Percentiles rank a stretch among this genome's conserved stretches.
Evolutionary conservation across 2,797 vertebrate species (phyloP).

Genomic region (Cryptoprocta ferox): DNA sequence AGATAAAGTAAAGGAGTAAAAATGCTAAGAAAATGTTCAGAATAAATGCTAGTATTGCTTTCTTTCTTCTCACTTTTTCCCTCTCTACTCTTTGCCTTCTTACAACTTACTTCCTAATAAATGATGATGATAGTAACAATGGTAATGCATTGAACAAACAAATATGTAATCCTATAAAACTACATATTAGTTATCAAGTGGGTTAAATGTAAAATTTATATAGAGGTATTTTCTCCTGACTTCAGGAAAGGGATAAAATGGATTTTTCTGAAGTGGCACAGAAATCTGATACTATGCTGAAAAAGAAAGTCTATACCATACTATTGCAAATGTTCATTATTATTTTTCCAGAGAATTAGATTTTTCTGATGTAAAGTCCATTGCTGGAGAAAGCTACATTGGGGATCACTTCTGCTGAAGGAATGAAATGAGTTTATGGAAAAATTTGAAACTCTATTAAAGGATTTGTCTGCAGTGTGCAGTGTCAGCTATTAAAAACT

Average conservation of each 20-base stretch:
- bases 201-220: neutral
- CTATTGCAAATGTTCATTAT: neutral
- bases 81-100: neutral
- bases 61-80: neutral
- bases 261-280: neutral
- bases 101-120: neutral
- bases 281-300: neutral
- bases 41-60: neutral
- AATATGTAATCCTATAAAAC: neutral
- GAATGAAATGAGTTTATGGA: slow-evolving; percentile 36
- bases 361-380: slow-evolving; percentile 26
- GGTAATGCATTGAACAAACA: neutral
- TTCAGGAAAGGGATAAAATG: neutral
- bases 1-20: neutral
- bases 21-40: neutral
- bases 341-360: slow-evolving; percentile 30
- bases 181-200: neutral
- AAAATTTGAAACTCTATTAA: slow-evolving; percentile 46
- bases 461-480: slow-evolving; percentile 36
- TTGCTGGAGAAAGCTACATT: neutral
- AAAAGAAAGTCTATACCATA: neutral
- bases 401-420: neutral
- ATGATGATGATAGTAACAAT: neutral
- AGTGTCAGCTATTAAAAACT: slow-evolving; percentile 30
- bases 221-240: neutral